Evolutionary conservation across 2,113 vertebrate species (phyloP), one percentile per base, ranked within the genome.

Genomic region (Boulengeromyrus knoepffleri): DNA sequence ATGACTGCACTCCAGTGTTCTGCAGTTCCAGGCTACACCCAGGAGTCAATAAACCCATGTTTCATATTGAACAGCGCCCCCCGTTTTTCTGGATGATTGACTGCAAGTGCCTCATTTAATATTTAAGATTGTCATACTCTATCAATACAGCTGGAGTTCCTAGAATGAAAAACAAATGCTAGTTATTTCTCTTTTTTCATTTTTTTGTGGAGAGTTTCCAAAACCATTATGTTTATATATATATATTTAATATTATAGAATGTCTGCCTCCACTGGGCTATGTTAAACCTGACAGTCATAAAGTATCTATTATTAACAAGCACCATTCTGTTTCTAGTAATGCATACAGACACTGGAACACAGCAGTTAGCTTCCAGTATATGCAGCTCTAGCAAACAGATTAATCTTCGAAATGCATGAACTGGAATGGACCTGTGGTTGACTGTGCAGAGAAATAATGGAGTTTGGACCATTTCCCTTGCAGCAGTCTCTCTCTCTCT

Each of bases 341-440:
- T 53, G 50, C 36, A 15, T 39, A 53, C 47, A 87, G n/a, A 86
- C n/a, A 86, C 10, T 39, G 27, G 24, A 56, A 15, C 50, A n/a
- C 27, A 36, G 47, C 85, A 53, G 31, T 56, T 36, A 52, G 27
- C 49, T 87, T 87, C 47, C 39, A 31, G 42, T 9, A 86, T 27
- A 86, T 27, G 46, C 85, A 42, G 53, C 87, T 45, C 31, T 53
- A 62, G 87, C 53, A 36, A 62, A 56, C 56, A 66, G 19, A 88
- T 42, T 88, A 88, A 62, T 66, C 31, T 62, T 87, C 53, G 19
- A 56, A 87, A 87, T 87, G 85, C 85, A 39, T 87, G 85, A 87
- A 52, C 49, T 53, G 50, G 50, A 87, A 39, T 15, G 46, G 27
- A 31, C 27, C 49, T 52, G 45, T 86, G 84, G 45, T n/a, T 3